A percentile compares a stretch with the other conserved stretches of the same genome.
Evolutionary conservation across 1,140 invertebrate genomes (phyloP).

Genomic region (Nylanderia fulva): DNA sequence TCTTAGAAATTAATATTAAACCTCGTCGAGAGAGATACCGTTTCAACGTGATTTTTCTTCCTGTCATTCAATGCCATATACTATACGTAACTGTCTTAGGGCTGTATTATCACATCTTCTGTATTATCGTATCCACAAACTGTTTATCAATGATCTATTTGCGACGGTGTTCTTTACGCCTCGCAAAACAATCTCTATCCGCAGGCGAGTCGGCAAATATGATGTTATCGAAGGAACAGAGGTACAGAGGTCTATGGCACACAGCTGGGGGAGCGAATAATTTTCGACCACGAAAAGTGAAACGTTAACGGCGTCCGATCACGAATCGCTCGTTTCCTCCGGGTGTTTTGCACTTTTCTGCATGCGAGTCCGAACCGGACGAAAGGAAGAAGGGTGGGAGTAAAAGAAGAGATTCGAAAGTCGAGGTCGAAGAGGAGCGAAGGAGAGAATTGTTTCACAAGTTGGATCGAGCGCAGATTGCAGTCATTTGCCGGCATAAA

Average conservation of each 20-base stretch:
- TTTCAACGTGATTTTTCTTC: neutral
- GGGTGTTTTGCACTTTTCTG: constrained; percentile 76
- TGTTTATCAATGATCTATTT: constrained; percentile 41
- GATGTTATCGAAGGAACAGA: constrained; percentile 67
- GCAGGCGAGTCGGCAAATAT: constrained; percentile 44
- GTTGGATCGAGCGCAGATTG: constrained; percentile 74
- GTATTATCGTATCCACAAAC: constrained; percentile 1
- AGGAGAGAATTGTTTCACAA: constrained; percentile 63
- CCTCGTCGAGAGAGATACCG: neutral
- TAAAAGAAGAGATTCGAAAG: constrained; percentile 18
- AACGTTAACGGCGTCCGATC: constrained; percentile 76
- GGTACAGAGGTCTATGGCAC: neutral
- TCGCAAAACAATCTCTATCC: constrained; percentile 69
- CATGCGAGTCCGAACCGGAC: constrained; percentile 67
- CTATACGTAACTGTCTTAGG: neutral
- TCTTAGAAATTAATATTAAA: neutral
- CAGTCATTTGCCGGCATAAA: constrained; percentile 75
- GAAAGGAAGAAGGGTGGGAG: neutral
- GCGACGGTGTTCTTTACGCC: constrained; percentile 63
- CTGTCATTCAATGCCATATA: neutral
- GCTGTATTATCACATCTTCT: neutral
- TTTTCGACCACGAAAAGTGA: constrained; percentile 77
- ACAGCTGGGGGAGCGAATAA: constrained; percentile 64
- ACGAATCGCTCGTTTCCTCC: constrained; percentile 75
- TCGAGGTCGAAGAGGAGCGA: constrained; percentile 23